These are phyloP conservation scores for Myopa tessellatipennis DNA, from an alignment of 2,888 invertebrate species.

Conservation along the genomic window DNA sequence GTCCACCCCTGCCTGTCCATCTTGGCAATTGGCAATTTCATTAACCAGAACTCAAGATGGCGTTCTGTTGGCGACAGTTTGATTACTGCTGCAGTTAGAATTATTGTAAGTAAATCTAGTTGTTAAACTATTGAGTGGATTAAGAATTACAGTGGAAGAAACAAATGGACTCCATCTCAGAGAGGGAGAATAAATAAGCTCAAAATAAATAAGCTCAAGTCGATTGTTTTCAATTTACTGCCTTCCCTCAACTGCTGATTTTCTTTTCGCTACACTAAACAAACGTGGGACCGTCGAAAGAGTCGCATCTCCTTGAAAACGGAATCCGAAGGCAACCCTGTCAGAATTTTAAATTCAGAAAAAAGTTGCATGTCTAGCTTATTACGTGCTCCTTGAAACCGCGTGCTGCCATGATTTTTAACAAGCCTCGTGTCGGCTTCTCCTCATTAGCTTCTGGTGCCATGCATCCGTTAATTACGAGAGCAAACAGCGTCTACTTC, in stretches of 20 bases:
- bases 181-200: neutral
- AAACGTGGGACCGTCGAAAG: too few species aligned
- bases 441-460: neutral
- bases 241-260: neutral
- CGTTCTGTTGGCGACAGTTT: too few species aligned
- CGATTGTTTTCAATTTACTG: neutral
- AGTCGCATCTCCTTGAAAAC: too few species aligned
- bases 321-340: too few species aligned
- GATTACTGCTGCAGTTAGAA: neutral
- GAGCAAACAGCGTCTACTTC: conserved; percentile 1
- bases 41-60: conserved; percentile 2
- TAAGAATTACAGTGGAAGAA: neutral
- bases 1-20: too few species aligned
- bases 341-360: too few species aligned
- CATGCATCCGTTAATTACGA: conserved; percentile 23
- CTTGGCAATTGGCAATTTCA: too few species aligned
- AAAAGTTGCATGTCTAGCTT: neutral
- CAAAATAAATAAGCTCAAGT: neutral
- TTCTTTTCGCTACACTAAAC: neutral
- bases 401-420: neutral
- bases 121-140: neutral
- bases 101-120: neutral
- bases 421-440: too few species aligned
- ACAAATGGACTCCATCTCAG: neutral
- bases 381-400: neutral